Percentiles rank a stretch among this genome's conserved stretches.
phyloP scores from a whole-genome alignment of 2,113 vertebrate species.

The Semnornis frantzii region DNA sequence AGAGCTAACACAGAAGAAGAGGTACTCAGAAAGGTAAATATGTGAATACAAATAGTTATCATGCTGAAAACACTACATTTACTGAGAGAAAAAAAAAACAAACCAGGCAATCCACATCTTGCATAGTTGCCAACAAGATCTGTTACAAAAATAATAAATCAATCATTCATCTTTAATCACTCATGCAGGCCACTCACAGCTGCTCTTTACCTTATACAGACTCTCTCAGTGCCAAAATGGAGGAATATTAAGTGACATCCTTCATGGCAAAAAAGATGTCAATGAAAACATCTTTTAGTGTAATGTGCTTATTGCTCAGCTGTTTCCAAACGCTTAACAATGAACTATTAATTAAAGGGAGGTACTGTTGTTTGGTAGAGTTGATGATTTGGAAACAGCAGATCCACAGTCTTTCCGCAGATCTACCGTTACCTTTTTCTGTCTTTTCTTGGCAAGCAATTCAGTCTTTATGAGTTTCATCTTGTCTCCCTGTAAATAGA shows the following conservation, averaged over 20 bases:
- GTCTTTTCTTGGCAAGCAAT: neutral
- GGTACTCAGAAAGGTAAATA: neutral
- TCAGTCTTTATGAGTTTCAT: neutral
- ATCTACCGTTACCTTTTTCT: neutral
- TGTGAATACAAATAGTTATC: neutral
- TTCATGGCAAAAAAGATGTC: neutral
- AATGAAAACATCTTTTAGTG: neutral
- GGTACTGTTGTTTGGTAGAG: neutral
- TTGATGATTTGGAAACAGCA: neutral
- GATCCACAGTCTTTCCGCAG: neutral
- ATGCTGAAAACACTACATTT: neutral
- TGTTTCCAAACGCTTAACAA: neutral
- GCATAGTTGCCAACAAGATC: neutral
- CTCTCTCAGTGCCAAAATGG: neutral
- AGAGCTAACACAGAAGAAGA: neutral
- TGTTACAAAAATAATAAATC: slow-evolving; percentile 18
- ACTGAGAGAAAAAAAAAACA: slow-evolving; percentile 7
- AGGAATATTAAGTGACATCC: neutral
- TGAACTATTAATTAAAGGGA: neutral
- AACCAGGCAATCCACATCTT: neutral
- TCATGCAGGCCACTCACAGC: neutral
- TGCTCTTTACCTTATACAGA: neutral
- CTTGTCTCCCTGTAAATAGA: neutral
- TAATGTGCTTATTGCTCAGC: neutral
- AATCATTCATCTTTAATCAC: slow-evolving; percentile 25